Percentiles rank a stretch among this genome's conserved stretches.
Evolutionary conservation across 2,797 vertebrate species (phyloP).

Genomic region (Acrossocheilus fasciatus): DNA sequence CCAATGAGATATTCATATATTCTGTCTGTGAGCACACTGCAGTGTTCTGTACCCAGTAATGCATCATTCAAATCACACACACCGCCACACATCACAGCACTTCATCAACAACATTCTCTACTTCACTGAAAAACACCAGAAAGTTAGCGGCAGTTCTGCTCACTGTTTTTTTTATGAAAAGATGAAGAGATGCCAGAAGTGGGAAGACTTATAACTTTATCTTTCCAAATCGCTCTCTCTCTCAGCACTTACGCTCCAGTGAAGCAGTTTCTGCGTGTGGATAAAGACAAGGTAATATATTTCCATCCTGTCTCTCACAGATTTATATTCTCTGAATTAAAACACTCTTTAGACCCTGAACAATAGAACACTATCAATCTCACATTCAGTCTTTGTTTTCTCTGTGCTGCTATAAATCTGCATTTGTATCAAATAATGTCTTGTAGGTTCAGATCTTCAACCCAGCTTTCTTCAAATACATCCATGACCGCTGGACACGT

Average conservation of each 20-base stretch:
- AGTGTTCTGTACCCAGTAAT: conserved; percentile 27
- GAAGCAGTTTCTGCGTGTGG: conserved; percentile 97
- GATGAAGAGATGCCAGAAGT: not conserved
- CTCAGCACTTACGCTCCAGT: conserved; percentile 95
- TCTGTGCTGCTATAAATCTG: conserved; percentile 8
- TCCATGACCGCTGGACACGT: conserved; percentile 95
- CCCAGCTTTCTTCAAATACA: conserved; percentile 99
- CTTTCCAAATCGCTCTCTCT: conserved; percentile 43
- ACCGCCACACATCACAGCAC: conserved; percentile 5
- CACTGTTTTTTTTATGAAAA: conserved; percentile 4
- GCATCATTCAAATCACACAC: conserved; percentile 13
- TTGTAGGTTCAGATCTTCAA: conserved; percentile 97
- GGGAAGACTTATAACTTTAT: not conserved
- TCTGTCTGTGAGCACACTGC: conserved; percentile 27
- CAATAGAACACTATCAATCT: conserved; percentile 24
- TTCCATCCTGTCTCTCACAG: conserved; percentile 9
- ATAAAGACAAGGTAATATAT: conserved; percentile 94
- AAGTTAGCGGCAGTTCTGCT: conserved; percentile 8
- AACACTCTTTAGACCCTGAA: not conserved
- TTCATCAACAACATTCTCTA: conserved; percentile 28
- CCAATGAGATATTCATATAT: conserved; percentile 30
- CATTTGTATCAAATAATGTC: not conserved
- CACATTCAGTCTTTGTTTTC: conserved; percentile 33
- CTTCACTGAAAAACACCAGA: conserved; percentile 10
- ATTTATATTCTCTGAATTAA: conserved; percentile 33